Base-by-base conservation (phyloP, 2,113 vertebrate species). In the Gnathonemus longibarbis region DNA sequence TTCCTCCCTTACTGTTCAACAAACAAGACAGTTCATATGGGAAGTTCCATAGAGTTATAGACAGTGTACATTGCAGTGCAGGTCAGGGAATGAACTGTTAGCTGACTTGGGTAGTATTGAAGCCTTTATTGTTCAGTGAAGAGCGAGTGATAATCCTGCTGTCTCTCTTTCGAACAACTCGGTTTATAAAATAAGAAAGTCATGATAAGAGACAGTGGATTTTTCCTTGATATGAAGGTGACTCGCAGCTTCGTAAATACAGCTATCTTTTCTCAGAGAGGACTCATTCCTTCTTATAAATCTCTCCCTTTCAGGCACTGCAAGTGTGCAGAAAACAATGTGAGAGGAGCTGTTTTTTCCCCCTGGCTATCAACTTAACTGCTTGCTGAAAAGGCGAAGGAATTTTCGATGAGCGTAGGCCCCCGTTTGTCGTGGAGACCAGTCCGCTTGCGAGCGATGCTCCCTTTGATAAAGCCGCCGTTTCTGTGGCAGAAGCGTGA, bases 201-300 rank as follows among this genome's bases (percentile, higher is more conserved):
- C 31, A 87, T 5, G 45, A 86, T 56, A 89, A 89, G 49, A 80
- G 31, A 56, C 77, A 17, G 21, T 15, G 52, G 80, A 86, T 90
- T 46, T 58, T 86, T 86, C 45, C 89, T 66, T n/a, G 24, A 49
- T 87, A 53, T 50, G 45, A 27, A 35, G 31, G 58, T 77, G 46
- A 87, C 31, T 70, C 0, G 24, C 49, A 35, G 21, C 80, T 84
- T 56, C 24, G 48, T 49, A 70, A 87, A 46, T 85, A 58, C 21
- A 8, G 49, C 84, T 24, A 50, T 50, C 89, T 87, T 87, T 70
- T 24, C 50, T 24, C 15, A 83, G 21, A 89, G 49, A 1, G 17
- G 7, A 49, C 24, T 89, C 42, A 56, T 83, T 83, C 35, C 31
- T 83, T 50, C 88, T 84, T 66, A 83, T 83, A 89, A 83, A 53